A percentile compares a stretch with the other conserved stretches of the same genome.
Conservation (phyloP, 2,888 invertebrate genomes). For the Catocala fraxini region DNA sequence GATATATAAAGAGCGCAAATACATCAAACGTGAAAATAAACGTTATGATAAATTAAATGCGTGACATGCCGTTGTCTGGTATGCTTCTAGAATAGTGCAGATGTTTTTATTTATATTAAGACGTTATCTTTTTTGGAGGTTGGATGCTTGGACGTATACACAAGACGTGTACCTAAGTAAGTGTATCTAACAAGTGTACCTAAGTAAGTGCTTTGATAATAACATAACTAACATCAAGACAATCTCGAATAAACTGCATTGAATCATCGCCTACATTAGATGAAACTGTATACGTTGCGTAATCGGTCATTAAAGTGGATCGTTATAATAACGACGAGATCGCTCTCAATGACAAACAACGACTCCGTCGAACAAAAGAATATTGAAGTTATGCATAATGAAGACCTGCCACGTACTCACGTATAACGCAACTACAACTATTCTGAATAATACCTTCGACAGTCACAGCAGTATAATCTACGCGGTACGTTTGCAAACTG, state of each 20-base stretch:
- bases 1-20: not conserved
- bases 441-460: conserved; percentile 18
- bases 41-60: too few species aligned
- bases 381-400: conserved; percentile 46
- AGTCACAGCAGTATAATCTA: conserved; percentile 5
- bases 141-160: too few species aligned
- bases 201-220: not conserved
- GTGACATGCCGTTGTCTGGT: too few species aligned
- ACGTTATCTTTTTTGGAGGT: too few species aligned
- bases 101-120: too few species aligned
- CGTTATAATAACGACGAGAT: conserved; percentile 49
- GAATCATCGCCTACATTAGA: conserved; percentile 71
- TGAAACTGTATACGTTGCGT: conserved; percentile 68
- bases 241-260: conserved; percentile 61
- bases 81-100: too few species aligned
- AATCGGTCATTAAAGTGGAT: conserved; percentile 74
- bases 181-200: too few species aligned
- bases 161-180: too few species aligned
- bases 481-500: conserved; percentile 25
- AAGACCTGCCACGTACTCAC: conserved; percentile 25
- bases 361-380: conserved; percentile 47
- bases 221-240: conserved; percentile 41
- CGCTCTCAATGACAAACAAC: conserved; percentile 49
- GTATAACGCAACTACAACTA: conserved; percentile 30
- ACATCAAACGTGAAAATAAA: not conserved